Percentiles rank a stretch among this genome's conserved stretches.
Evolutionary conservation across 2,888 invertebrate species (phyloP).

Genomic region (Timandra comae): DNA sequence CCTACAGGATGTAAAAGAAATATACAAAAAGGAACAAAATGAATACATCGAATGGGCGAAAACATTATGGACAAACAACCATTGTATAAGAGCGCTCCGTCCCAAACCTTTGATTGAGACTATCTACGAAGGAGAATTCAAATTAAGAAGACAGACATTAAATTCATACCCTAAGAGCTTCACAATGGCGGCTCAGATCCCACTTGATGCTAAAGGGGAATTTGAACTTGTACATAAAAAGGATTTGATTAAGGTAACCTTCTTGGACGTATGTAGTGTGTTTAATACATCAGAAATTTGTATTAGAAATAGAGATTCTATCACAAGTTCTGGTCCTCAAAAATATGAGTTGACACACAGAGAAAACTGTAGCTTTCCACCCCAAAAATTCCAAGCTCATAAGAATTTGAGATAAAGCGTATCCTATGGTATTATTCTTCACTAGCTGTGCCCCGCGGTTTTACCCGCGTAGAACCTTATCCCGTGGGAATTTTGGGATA

Average conservation of each 20-base stretch:
- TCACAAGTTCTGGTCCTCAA: no score
- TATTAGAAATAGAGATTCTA: no score
- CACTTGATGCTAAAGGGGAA: slow-evolving; percentile 21
- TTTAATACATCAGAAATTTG: no score
- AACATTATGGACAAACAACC: slow-evolving; percentile 38
- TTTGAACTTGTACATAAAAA: slow-evolving; percentile 33
- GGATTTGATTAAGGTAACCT: slow-evolving; percentile 45
- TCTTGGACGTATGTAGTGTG: no score
- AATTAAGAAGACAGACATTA: slow-evolving; percentile 34
- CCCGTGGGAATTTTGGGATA: no score
- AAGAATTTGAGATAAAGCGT: no score
- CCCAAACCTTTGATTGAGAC: slow-evolving; percentile 48
- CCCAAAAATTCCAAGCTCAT: no score
- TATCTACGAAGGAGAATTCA: slow-evolving; percentile 52
- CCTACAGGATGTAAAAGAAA: slow-evolving; percentile 41
- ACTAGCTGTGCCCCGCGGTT: no score
- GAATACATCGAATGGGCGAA: slow-evolving; percentile 59
- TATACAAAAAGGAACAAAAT: slow-evolving; percentile 49
- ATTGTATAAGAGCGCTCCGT: slow-evolving; percentile 47
- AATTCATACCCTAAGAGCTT: slow-evolving; percentile 41
- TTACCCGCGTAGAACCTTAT: no score
- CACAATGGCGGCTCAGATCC: slow-evolving; percentile 51
- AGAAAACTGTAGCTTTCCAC: no score
- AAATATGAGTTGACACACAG: no score
- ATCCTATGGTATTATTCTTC: no score